Evolutionary conservation across 2,797 vertebrate genomes (phyloP).

Genomic region (Merluccius polli): DNA sequence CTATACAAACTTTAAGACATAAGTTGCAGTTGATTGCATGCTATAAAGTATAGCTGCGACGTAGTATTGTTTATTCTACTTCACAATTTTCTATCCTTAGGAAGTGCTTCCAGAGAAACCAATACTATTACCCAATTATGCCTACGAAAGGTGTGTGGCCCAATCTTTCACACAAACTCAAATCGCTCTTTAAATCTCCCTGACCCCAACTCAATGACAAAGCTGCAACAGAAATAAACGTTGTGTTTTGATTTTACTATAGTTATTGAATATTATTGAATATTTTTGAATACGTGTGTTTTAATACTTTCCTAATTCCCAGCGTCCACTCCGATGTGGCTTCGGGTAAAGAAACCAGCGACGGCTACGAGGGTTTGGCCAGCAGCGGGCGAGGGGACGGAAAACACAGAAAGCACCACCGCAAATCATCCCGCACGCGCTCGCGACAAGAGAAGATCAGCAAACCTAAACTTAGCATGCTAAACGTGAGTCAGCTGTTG

Average conservation of each 20-base stretch:
- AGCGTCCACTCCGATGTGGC: slow-evolving; percentile 84
- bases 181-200: not conserved
- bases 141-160: slow-evolving; percentile 70
- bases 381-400: slow-evolving; percentile 83
- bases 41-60: not conserved
- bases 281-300: too few relatives aligned
- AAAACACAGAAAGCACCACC: slow-evolving; percentile 88
- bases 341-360: slow-evolving; percentile 91
- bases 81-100: slow-evolving; percentile 45
- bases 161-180: not conserved
- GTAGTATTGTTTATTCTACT: slow-evolving; percentile 4
- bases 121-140: slow-evolving; percentile 57
- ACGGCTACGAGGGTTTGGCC: slow-evolving; percentile 83
- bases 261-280: too few relatives aligned
- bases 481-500: slow-evolving; percentile 80
- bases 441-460: slow-evolving; percentile 91
- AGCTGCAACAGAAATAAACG: not conserved
- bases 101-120: slow-evolving; percentile 64
- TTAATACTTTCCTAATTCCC: too few relatives aligned
- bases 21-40: not conserved
- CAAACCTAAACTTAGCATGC: slow-evolving; percentile 92
- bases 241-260: not conserved
- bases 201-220: not conserved
- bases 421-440: slow-evolving; percentile 87
- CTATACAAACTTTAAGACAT: not conserved